Evolutionary conservation across 2,888 invertebrate genomes (phyloP).

Genomic region (Xestobium rufovillosum): DNA sequence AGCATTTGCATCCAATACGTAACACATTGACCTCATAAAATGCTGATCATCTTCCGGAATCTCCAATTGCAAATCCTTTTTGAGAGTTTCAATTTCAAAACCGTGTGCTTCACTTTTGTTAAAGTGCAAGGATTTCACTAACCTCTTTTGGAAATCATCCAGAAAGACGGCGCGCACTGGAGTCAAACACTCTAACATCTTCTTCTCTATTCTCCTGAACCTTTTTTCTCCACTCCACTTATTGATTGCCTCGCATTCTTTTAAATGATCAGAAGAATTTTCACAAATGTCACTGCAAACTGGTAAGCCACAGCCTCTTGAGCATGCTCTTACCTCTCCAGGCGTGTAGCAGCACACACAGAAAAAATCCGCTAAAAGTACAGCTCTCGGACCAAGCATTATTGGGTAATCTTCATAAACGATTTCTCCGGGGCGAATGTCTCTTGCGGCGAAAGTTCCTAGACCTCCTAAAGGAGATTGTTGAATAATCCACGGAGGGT

Average conservation of each 20-base stretch:
- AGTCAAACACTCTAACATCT: slow-evolving; percentile 41
- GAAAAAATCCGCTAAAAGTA: slow-evolving; percentile 47
- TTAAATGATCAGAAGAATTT: slow-evolving; percentile 49
- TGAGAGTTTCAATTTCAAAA: slow-evolving; percentile 50
- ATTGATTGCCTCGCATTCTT: slow-evolving; percentile 58
- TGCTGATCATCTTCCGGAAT: slow-evolving; percentile 50
- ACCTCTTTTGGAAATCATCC: slow-evolving; percentile 43
- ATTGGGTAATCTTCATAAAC: slow-evolving; percentile 65
- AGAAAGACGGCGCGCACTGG: slow-evolving; percentile 44
- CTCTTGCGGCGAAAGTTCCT: slow-evolving; percentile 61
- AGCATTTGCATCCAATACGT: slow-evolving; percentile 59
- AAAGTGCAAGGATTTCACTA: slow-evolving; percentile 48
- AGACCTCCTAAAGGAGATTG: slow-evolving; percentile 59
- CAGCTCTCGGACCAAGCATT: slow-evolving; percentile 60
- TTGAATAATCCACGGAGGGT: slow-evolving; percentile 52
- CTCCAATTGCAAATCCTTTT: slow-evolving; percentile 43
- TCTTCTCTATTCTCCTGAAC: slow-evolving; percentile 34
- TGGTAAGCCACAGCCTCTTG: slow-evolving; percentile 58
- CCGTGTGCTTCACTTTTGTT: slow-evolving; percentile 51
- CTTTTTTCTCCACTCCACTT: slow-evolving; percentile 45
- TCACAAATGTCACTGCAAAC: slow-evolving; percentile 62
- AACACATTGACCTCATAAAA: slow-evolving; percentile 53
- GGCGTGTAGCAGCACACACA: slow-evolving; percentile 59
- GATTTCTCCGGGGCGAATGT: slow-evolving; percentile 59
- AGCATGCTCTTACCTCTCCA: slow-evolving; percentile 44